Conservation (phyloP, 1,140 invertebrate genomes). For the Pectinophora gossypiella region DNA sequence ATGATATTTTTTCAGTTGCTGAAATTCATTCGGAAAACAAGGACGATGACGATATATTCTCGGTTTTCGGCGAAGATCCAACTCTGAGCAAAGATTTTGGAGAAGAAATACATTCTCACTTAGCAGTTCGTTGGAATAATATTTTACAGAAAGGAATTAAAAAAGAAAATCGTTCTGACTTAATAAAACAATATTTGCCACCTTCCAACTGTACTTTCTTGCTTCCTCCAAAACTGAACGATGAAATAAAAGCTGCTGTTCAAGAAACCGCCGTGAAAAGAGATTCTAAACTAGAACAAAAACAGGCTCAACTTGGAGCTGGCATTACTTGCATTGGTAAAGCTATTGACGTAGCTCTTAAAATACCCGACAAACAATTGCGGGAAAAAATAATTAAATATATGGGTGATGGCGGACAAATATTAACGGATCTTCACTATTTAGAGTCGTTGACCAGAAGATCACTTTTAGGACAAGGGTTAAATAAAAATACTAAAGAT, state of each 20-base stretch:
- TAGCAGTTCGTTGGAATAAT: neutral
- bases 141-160: neutral
- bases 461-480: neutral
- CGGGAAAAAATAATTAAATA: no score
- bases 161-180: neutral
- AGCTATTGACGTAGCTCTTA: neutral
- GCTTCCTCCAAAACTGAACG: neutral
- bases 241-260: neutral
- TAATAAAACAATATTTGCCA: neutral
- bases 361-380: no score
- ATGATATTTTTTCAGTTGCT: no score
- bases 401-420: neutral
- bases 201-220: neutral
- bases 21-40: no score
- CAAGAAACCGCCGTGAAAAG: neutral
- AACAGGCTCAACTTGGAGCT: neutral
- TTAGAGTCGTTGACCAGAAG: neutral
- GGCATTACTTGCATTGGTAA: neutral
- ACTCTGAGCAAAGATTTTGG: neutral
- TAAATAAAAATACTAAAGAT: neutral
- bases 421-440: neutral
- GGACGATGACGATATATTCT: neutral
- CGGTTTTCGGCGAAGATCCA: neutral
- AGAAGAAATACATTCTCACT: neutral
- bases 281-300: neutral